phyloP scores from a whole-genome alignment of 2,113 vertebrate genomes.

The Ochotona curzoniae region DNA sequence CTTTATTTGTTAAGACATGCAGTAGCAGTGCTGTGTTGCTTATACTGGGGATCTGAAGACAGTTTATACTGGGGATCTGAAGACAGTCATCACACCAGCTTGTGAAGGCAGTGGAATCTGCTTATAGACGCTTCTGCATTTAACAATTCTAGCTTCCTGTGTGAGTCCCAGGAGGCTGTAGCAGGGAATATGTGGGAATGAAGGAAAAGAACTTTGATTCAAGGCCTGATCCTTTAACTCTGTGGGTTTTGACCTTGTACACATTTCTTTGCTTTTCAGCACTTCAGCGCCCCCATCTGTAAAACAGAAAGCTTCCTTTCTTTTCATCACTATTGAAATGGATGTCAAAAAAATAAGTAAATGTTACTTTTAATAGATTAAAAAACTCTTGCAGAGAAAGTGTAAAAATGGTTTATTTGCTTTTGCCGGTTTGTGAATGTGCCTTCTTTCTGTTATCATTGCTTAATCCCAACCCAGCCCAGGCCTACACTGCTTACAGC shows the following conservation, averaged over 20 bases:
- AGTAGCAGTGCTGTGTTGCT: neutral
- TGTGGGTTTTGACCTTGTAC: neutral
- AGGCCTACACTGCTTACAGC: neutral
- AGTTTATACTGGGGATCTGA: neutral
- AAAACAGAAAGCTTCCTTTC: neutral
- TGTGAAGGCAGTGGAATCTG: neutral
- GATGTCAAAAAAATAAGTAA: neutral
- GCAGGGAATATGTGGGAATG: neutral
- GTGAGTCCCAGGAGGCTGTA: neutral
- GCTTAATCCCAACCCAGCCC: neutral
- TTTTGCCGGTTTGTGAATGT: neutral
- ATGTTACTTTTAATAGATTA: neutral
- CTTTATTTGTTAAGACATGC: neutral
- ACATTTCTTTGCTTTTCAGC: neutral
- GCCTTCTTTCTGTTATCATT: neutral
- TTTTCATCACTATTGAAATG: neutral
- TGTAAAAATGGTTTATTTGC: neutral
- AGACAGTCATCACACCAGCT: neutral
- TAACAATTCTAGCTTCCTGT: constrained; percentile 5
- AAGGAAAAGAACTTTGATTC: neutral
- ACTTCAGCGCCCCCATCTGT: neutral
- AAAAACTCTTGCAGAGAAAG: neutral
- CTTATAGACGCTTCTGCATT: neutral
- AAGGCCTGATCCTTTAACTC: neutral
- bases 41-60: neutral